phyloP scores from a whole-genome alignment of 2,113 vertebrate genomes.

The Pseudonaja textilis region DNA sequence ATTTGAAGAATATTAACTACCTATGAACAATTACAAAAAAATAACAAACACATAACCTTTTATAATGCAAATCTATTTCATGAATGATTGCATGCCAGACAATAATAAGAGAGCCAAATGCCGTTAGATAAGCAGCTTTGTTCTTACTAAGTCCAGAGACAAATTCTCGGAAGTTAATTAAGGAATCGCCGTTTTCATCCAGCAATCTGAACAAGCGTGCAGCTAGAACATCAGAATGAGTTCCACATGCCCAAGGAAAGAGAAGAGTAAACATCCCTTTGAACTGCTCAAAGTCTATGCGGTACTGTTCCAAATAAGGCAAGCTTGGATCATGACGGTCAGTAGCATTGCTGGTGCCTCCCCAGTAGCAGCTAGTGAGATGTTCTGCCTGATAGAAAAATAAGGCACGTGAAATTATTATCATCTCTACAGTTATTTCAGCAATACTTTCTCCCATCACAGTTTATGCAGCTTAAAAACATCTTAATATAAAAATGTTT shows the following conservation, averaged over 20 bases:
- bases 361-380: conserved; percentile 98
- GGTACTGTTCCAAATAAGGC: conserved; percentile 97
- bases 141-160: conserved; percentile 88
- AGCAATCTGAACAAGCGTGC: conserved; percentile 86
- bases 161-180: conserved; percentile 97
- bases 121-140: not conserved
- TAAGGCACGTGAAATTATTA: not conserved
- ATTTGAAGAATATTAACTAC: not conserved
- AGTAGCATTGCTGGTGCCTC: conserved; percentile 87
- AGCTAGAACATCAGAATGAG: conserved; percentile 85
- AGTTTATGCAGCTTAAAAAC: not conserved
- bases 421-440: not conserved
- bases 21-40: not conserved
- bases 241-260: conserved; percentile 90
- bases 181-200: conserved; percentile 88
- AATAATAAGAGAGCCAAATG: not conserved
- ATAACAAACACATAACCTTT: not conserved
- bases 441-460: accelerated
- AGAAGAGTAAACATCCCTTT: conserved; percentile 89
- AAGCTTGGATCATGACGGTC: conserved; percentile 96
- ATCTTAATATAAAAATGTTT: not conserved
- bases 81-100: accelerated
- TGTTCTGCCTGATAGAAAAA: conserved; percentile 83
- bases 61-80: not conserved
- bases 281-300: conserved; percentile 95